These are phyloP conservation scores for Clupea harengus DNA, from an alignment of 2,113 vertebrate species.

Conservation along the genomic window DNA sequence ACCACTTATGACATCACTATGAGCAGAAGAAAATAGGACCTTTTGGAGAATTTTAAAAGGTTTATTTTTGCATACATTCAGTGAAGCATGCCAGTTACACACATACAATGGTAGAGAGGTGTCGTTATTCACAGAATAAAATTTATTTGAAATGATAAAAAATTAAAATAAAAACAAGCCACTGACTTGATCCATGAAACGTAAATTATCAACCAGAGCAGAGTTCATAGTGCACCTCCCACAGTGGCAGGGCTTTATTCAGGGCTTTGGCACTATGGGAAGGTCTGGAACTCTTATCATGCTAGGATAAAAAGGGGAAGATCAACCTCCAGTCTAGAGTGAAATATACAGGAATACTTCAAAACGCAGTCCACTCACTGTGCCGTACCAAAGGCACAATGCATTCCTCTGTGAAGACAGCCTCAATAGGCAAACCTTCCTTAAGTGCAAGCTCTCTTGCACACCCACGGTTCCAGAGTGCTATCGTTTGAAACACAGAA, in stretches of 20 bases:
- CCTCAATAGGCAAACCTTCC: neutral
- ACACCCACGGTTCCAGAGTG: neutral
- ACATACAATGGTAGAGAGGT: constrained; percentile 29
- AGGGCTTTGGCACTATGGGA: too few species aligned
- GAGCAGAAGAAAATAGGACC: neutral
- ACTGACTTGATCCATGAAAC: neutral
- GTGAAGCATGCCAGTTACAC: constrained; percentile 38
- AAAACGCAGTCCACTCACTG: neutral
- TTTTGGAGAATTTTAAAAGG: neutral
- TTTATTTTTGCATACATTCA: constrained; percentile 45
- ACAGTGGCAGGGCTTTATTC: neutral
- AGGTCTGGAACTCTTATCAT: neutral
- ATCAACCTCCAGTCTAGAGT: neutral
- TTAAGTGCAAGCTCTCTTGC: neutral
- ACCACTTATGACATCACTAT: neutral
- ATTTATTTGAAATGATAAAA: constrained; percentile 9
- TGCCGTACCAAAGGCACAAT: neutral
- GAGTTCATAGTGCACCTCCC: neutral
- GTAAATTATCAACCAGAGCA: neutral
- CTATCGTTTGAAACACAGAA: neutral
- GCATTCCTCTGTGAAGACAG: neutral
- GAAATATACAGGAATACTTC: neutral
- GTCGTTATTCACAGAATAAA: constrained; percentile 44
- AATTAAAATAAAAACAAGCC: constrained; percentile 12
- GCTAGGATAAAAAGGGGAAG: neutral